Conservation (phyloP, 37 sponge, comb jelly and placozoan genomes). For the Aphrocallistes beatrix region DNA sequence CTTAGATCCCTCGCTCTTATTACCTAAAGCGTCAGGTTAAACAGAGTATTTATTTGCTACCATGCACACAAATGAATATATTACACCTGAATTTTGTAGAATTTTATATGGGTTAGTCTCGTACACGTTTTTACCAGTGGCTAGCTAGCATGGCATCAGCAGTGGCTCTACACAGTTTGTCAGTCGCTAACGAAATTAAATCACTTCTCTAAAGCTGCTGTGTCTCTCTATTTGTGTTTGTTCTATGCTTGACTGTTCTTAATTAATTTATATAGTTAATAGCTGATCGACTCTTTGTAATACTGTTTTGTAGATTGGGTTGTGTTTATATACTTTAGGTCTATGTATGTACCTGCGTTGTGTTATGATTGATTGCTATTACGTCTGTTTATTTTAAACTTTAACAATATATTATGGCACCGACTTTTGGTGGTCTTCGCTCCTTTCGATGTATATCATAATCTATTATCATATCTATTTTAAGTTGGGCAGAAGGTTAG, state of each 20-base stretch:
- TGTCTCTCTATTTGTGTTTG: not conserved
- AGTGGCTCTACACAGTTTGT: not conserved
- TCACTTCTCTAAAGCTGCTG: slow-evolving; percentile 6
- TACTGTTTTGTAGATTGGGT: not conserved
- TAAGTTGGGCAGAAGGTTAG: too few species aligned
- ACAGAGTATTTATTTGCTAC: not conserved
- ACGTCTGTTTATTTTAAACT: too few species aligned
- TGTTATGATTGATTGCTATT: too few species aligned
- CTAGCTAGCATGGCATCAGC: too few species aligned
- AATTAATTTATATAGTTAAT: not conserved
- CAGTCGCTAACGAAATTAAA: not conserved
- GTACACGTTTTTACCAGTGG: slow-evolving; percentile 13
- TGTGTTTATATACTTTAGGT: not conserved
- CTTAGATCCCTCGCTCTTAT: not conserved
- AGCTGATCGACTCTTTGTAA: slow-evolving; percentile 2
- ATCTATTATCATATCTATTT: too few species aligned
- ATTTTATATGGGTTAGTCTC: slow-evolving; percentile 12
- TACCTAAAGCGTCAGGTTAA: not conserved
- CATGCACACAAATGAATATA: not conserved
- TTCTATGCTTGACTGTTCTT: not conserved
- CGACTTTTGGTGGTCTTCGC: too few species aligned
- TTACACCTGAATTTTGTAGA: slow-evolving; percentile 9
- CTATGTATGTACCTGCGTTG: too few species aligned
- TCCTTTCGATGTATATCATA: too few species aligned
- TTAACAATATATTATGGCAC: too few species aligned